Percentiles rank a stretch among this genome's conserved stretches.
phyloP scores from a whole-genome alignment of 2,113 vertebrate species.

The Pelodiscus sinensis region DNA sequence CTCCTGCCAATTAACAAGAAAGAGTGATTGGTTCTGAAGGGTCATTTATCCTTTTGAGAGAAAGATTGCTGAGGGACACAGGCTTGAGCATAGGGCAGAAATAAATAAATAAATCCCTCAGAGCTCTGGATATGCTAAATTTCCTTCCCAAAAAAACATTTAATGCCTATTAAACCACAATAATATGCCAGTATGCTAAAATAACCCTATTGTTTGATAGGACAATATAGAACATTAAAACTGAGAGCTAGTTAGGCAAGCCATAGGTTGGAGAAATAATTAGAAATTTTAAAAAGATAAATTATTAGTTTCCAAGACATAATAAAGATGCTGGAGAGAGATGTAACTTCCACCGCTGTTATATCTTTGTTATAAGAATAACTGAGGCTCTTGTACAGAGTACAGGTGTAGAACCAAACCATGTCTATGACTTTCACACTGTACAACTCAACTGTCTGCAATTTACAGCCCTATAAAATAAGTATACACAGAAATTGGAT shows the following conservation, averaged over 20 bases:
- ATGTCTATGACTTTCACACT: constrained; percentile 45
- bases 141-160: constrained; percentile 52
- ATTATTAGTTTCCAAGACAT: constrained; percentile 45
- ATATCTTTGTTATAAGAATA: constrained; percentile 55
- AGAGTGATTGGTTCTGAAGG: not conserved
- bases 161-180: constrained; percentile 57
- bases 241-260: constrained; percentile 37
- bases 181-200: constrained; percentile 46
- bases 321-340: constrained; percentile 32
- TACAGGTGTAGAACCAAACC: constrained; percentile 2
- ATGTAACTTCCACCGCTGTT: constrained; percentile 47
- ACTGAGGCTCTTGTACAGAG: constrained; percentile 52
- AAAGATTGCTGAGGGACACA: not conserved
- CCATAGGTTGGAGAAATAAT: constrained; percentile 42
- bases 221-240: constrained; percentile 49
- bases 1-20: not conserved
- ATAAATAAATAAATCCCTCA: not conserved
- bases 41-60: not conserved
- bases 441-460: constrained; percentile 7
- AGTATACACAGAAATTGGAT: not conserved
- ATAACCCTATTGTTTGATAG: constrained; percentile 49
- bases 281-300: constrained; percentile 47
- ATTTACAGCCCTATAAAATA: constrained; percentile 10
- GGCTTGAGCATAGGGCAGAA: not conserved
- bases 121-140: constrained; percentile 10